Base-by-base conservation (phyloP, 2,797 vertebrate genomes). In the Tenualosa thibaudeaui region DNA sequence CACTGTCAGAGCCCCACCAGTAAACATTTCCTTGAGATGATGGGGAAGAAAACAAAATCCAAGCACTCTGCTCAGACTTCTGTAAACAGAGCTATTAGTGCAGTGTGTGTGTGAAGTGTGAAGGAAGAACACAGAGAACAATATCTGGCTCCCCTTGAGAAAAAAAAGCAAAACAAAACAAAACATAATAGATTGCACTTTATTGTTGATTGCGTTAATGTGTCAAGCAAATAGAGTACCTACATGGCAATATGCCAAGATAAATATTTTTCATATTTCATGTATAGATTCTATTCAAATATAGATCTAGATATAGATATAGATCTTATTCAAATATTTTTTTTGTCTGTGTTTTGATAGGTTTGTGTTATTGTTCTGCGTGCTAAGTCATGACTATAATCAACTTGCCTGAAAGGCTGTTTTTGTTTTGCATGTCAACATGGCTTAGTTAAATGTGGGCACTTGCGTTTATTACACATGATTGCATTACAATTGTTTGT, bases 21-120 rank as follows among this genome's bases (percentile, higher is more conserved):
- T 93, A 94, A 95, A 95, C 95, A 95, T 94, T 95, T 95, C 95
- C 95, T 94, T 75, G 85, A 88, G 60, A 86, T 87, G 46, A 88
- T 87, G 83, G 92, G 87, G 84, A 91, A 92, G 91, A 94, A 92
- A 93, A 95, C 93, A 95, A 93, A 90, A 92, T 88, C 86, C 87
- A 90, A 91, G 84, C 86, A 90, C 88, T 87, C 91, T 88, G 85
- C 90, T 84, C 86, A 90, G 83, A 17, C 71, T 78, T 78, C 17
- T 78, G 71, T 78, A 78, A 78, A 78, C 71, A 78, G 37, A 78
- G 71, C 71, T 22, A 78, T 78, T 78, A 78, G 71, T 19, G 6
- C 71, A 12, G 22, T 37, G 50, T 51, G 54, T 56, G 54, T 19
- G 19, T n/a, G 83, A 26, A 60, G 24, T 82, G 81, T 82, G 26